Base-by-base conservation (phyloP, 2,797 vertebrate species). In the Urocyon cinereoargenteus region DNA sequence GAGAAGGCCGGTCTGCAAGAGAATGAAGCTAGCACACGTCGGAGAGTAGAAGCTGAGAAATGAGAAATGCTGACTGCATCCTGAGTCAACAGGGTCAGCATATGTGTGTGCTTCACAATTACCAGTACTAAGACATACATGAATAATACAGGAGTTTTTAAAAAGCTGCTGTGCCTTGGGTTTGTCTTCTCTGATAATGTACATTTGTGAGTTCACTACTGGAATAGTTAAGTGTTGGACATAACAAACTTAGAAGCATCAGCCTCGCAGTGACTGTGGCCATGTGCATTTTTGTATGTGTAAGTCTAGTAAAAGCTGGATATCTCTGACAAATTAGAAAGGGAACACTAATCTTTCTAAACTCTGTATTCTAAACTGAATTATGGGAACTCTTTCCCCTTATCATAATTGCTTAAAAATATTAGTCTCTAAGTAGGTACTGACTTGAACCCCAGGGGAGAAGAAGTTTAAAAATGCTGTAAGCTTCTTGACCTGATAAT, bases 401-500 rank as follows among this genome's bases (percentile, higher is more conserved):
- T 89, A 72, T 79, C 70, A 70, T 96, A 96, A 94, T 90, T 92
- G 77, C n/a, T 95, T 95, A 85, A 94, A 97, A 91, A 83, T 85
- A 86, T 68, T 86, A 93, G 7, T 82, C 34, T 96, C 45, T 79
- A 97, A 96, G 59, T 97, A 82, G 89, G 94, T 94, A 82, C 22
- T 81, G 66, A 96, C 61, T 97, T 86, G 24, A 97, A 78, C 22
- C 57, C 66, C 73, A 79, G 79, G 36, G 59, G 64, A 21, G 24
- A 94, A 82, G 94, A 97, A 66, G 36, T 96, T 94, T 95, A 77
- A 94, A 97, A 90, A 94, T 96, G 53, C 36, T 92, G 0, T 79
- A 73, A 62, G 19, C 82, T 95, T 97, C 66, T 93, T 95, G 96
- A 97, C 75, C 87, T 77, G 86, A 95, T 97, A 93, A 95, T 96